A percentile compares a stretch with the other conserved stretches of the same genome.
phyloP scores from a whole-genome alignment of 2,888 invertebrate species.

The Erynnis tages region DNA sequence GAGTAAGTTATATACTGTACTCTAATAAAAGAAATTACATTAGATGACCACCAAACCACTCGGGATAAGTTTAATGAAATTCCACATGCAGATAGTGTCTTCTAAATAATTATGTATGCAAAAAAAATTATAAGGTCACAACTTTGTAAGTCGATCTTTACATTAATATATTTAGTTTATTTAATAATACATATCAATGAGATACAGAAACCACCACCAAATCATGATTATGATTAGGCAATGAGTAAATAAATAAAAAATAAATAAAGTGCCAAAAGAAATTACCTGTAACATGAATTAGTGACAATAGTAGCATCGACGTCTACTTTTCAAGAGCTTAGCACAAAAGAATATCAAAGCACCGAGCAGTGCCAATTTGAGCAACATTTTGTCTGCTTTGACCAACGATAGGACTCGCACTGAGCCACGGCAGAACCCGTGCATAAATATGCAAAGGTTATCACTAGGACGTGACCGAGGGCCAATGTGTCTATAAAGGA shows the following conservation, averaged over 20 bases:
- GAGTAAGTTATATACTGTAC: too few relatives aligned
- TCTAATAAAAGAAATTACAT: too few relatives aligned
- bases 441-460: slow-evolving; percentile 41
- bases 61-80: too few relatives aligned
- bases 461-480: slow-evolving; percentile 36
- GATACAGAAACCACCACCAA: too few relatives aligned
- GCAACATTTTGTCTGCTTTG: slow-evolving; percentile 54
- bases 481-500: slow-evolving; percentile 39
- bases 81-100: too few relatives aligned
- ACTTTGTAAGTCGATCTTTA: too few relatives aligned
- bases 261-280: background rate
- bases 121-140: too few relatives aligned
- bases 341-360: slow-evolving; percentile 62
- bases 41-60: too few relatives aligned
- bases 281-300: slow-evolving; percentile 36
- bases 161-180: too few relatives aligned
- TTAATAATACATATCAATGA: too few relatives aligned
- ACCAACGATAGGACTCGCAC: slow-evolving; percentile 40
- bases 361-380: slow-evolving; percentile 67
- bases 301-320: slow-evolving; percentile 50
- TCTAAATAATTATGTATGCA: too few relatives aligned
- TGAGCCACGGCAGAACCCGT: slow-evolving; percentile 32
- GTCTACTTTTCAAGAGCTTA: slow-evolving; percentile 53
- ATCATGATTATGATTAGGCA: too few relatives aligned
- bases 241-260: background rate